Evolutionary conservation across 2,888 invertebrate genomes (phyloP).

Genomic region (Prosapia bicincta): DNA sequence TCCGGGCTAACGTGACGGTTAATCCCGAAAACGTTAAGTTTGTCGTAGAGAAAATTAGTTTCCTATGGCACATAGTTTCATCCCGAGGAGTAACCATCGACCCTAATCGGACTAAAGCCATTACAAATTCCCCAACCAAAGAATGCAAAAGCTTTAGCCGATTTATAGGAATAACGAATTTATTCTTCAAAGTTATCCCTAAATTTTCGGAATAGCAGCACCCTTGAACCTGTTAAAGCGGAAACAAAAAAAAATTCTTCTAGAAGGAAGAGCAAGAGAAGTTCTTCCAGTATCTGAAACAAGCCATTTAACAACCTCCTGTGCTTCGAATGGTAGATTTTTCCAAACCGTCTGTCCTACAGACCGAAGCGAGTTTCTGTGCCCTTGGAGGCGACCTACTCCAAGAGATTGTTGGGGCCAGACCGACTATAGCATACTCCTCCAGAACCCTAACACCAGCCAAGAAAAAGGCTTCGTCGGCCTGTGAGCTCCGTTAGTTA

Average conservation of each 20-base stretch:
- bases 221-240: slow-evolving; percentile 23
- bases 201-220: not conserved
- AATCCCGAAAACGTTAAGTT: slow-evolving; percentile 10
- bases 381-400: not conserved
- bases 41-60: slow-evolving; percentile 5
- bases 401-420: not conserved
- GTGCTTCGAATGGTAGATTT: slow-evolving; percentile 1
- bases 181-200: slow-evolving; percentile 16
- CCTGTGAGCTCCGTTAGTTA: no score
- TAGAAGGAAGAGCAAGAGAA: not conserved
- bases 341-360: not conserved
- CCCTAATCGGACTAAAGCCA: slow-evolving; percentile 6
- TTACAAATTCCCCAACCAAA: slow-evolving; percentile 31
- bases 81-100: not conserved
- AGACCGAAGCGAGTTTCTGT: not conserved
- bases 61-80: slow-evolving; percentile 8
- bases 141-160: slow-evolving; percentile 33
- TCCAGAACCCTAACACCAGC: not conserved
- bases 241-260: slow-evolving; percentile 9
- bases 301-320: slow-evolving; percentile 10
- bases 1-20: not conserved
- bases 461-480: no score
- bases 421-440: not conserved
- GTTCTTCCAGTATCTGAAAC: slow-evolving; percentile 1
- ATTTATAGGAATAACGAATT: slow-evolving; percentile 35